Evolutionary conservation across 2,113 vertebrate species (phyloP).

Genomic region (Meriones unguiculatus): DNA sequence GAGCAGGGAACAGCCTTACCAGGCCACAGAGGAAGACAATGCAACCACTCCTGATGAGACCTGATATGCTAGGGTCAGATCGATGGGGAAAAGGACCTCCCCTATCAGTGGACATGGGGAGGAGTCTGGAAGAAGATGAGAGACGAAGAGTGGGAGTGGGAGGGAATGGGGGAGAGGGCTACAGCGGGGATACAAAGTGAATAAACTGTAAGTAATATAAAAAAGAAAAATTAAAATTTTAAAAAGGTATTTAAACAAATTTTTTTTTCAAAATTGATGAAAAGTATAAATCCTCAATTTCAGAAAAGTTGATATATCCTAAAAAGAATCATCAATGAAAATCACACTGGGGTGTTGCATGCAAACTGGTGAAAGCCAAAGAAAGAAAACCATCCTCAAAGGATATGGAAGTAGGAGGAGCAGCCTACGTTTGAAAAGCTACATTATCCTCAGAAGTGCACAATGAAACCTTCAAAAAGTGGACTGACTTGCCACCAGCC

Average conservation of each 20-base stretch:
- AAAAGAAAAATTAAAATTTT: neutral
- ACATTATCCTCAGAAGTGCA: neutral
- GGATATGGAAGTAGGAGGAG: rapidly evolving
- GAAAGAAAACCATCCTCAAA: neutral
- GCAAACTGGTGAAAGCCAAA: neutral
- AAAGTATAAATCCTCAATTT: neutral
- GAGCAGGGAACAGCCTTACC: no score
- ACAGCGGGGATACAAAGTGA: no score
- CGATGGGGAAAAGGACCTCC: no score
- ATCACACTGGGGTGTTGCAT: neutral
- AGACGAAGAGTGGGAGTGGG: no score
- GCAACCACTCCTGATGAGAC: no score
- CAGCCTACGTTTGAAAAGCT: neutral
- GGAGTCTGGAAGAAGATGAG: no score
- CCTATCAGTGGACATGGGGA: no score
- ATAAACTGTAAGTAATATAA: neutral
- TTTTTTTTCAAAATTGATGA: conserved; percentile 5
- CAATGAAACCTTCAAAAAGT: neutral
- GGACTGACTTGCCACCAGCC: neutral
- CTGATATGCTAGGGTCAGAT: no score
- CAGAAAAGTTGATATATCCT: neutral
- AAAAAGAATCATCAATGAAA: neutral
- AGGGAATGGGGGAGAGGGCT: no score
- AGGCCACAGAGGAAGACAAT: no score
- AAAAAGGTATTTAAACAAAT: neutral